Base-by-base conservation (phyloP, 23 tunicate species). In the Styela clava region DNA sequence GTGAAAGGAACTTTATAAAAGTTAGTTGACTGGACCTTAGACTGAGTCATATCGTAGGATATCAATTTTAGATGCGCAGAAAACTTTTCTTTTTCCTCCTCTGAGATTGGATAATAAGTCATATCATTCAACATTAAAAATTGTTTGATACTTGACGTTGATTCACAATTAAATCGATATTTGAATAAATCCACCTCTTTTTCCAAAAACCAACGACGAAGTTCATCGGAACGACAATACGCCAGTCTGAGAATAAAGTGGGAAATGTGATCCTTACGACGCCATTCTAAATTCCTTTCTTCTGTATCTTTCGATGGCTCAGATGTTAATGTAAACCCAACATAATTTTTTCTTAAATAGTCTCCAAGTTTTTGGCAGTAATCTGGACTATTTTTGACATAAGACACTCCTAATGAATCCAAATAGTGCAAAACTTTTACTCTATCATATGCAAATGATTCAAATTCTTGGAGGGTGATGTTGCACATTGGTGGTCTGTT, bases 201-300 rank as follows among this genome's bases (percentile, higher is more conserved):
- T 36, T 93, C 98, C 61, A 93, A 36, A 78, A 93, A 93, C 98
- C 98, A 93, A 18, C 90, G 79, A 3, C 98, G 78, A 30, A 93
- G 71, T 27, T 93, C 98, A 67, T 93, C 98, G 83, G 97, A 92
- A 77, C 92, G 82, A 73, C 91, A 92, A 62, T 92, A 92, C n/a
- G 97, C 97, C 31, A 92, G 87, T 29, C 97, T 79, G 24, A 92
- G 83, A 83, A 92, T 92, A 35, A 92, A 92, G 64, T 92, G 97
- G 0, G 97, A 92, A 24, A 92, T 73, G 44, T 92, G 97, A 83
- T 92, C 97, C 69, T 63, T 79, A 23, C 69, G 68, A 73, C 97
- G 74, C 97, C 97, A 92, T 61, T 92, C 92, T 74, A 92, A 52
- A 23, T 89, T 88, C 25, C 85, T 73, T 23, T 73, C 86, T 44